These are phyloP conservation scores for Oryzias curvinotus DNA, from an alignment of 2,113 vertebrate genomes.

Conservation along the genomic window DNA sequence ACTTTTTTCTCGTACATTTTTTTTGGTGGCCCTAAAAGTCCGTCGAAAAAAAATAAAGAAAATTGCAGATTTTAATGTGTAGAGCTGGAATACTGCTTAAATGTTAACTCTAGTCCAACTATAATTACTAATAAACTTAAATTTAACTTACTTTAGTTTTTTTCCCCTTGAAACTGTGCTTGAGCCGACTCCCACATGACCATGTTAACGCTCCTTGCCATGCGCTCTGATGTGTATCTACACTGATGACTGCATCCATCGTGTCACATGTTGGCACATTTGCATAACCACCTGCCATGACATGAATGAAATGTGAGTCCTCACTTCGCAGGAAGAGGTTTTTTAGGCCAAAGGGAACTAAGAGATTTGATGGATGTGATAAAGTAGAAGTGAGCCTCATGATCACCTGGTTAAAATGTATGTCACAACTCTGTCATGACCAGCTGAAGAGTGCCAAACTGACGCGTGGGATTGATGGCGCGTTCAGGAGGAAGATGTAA, in stretches of 20 bases:
- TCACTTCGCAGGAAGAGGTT: constrained; percentile 11
- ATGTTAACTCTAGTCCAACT: too few species aligned
- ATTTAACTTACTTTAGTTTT: too few species aligned
- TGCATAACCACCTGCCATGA: constrained; percentile 31
- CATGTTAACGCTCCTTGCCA: constrained; percentile 22
- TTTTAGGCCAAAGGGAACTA: constrained; percentile 7
- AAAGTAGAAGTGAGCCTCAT: constrained; percentile 1
- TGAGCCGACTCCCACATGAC: constrained; percentile 2
- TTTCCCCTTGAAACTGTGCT: not conserved
- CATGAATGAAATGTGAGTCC: constrained; percentile 45
- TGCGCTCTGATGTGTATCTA: constrained; percentile 17
- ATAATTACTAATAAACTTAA: too few species aligned
- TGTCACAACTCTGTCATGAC: constrained; percentile 47
- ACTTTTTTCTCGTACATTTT: too few species aligned
- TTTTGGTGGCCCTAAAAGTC: too few species aligned
- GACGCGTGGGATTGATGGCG: constrained; percentile 10
- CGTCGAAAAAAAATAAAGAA: too few species aligned
- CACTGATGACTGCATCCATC: constrained; percentile 35
- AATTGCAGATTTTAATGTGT: too few species aligned
- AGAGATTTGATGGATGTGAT: constrained; percentile 5
- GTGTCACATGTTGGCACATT: constrained; percentile 39
- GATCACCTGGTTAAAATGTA: constrained; percentile 51
- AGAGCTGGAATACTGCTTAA: too few species aligned
- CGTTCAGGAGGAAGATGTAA: constrained; percentile 21
- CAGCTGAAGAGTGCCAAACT: constrained; percentile 17